Conservation (phyloP, 2,113 vertebrate species). For the Lasiurus cinereus region DNA sequence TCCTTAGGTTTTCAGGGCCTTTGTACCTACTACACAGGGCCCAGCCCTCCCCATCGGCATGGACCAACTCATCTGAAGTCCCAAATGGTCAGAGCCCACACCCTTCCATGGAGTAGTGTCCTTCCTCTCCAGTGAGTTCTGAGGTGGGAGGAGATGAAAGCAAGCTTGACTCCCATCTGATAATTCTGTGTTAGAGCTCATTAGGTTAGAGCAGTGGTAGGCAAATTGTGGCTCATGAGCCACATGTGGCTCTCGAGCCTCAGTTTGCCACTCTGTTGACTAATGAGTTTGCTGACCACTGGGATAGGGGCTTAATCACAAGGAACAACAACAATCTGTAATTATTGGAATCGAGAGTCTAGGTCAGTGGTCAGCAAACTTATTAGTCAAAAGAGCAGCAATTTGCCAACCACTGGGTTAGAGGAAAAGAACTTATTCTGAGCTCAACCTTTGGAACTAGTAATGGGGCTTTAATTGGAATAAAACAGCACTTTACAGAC, state of each 20-base stretch:
- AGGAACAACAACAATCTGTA: no score
- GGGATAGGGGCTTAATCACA: no score
- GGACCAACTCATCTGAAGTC: no score
- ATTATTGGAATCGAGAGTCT: no score
- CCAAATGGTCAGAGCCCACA: neutral
- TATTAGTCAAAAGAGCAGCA: no score
- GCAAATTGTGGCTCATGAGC: no score
- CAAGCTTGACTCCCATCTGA: neutral
- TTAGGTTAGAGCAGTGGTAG: neutral
- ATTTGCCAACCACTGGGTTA: neutral
- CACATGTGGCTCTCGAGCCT: no score
- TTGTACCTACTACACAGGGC: no score
- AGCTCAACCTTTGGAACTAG: slow-evolving; percentile 54
- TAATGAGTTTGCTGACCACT: no score
- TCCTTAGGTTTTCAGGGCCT: neutral
- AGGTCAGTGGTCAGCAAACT: no score
- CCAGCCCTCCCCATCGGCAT: neutral
- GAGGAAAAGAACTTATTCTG: slow-evolving; percentile 39
- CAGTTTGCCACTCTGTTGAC: no score
- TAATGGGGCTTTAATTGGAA: slow-evolving; percentile 50
- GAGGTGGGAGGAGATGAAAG: neutral
- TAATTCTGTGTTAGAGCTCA: slow-evolving; percentile 18
- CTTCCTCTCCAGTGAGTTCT: neutral
- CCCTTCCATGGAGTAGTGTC: neutral
- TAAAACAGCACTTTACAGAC: slow-evolving; percentile 27